Percentiles rank a stretch among this genome's conserved stretches.
phyloP scores from a whole-genome alignment of 2,113 vertebrate genomes.

The Neofelis nebulosa region DNA sequence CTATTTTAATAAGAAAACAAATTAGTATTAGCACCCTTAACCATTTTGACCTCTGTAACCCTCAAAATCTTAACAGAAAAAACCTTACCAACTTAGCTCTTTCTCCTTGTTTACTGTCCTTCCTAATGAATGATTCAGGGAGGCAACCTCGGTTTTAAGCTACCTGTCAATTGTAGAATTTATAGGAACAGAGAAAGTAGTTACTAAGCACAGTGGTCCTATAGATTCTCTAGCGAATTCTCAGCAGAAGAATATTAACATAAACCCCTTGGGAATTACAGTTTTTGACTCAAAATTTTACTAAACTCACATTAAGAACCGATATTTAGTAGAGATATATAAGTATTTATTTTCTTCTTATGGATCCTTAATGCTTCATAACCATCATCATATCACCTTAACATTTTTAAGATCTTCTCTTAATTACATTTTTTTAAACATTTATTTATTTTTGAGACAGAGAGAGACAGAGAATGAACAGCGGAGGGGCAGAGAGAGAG shows the following conservation, averaged over 20 bases:
- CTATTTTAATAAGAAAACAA: slow-evolving; percentile 11
- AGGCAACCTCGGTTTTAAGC: background rate
- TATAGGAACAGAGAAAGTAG: background rate
- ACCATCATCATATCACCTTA: background rate
- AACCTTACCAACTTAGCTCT: background rate
- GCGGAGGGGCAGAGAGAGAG: too few species aligned
- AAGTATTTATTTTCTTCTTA: background rate
- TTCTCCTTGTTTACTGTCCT: background rate
- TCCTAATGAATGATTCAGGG: background rate
- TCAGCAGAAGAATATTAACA: background rate
- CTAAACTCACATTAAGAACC: background rate
- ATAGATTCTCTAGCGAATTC: background rate
- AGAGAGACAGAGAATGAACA: too few species aligned
- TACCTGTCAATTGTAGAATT: background rate
- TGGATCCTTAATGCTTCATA: background rate
- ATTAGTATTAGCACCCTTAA: background rate
- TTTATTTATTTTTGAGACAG: too few species aligned
- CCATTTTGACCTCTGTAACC: background rate
- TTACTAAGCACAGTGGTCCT: background rate
- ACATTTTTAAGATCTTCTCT: background rate
- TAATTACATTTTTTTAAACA: background rate
- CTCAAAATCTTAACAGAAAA: background rate
- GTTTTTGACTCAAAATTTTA: background rate
- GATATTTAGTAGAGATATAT: background rate
- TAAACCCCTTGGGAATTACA: background rate